These are phyloP conservation scores for Semicossyphus pulcher DNA, from an alignment of 2,113 vertebrate species.

Conservation along the genomic window DNA sequence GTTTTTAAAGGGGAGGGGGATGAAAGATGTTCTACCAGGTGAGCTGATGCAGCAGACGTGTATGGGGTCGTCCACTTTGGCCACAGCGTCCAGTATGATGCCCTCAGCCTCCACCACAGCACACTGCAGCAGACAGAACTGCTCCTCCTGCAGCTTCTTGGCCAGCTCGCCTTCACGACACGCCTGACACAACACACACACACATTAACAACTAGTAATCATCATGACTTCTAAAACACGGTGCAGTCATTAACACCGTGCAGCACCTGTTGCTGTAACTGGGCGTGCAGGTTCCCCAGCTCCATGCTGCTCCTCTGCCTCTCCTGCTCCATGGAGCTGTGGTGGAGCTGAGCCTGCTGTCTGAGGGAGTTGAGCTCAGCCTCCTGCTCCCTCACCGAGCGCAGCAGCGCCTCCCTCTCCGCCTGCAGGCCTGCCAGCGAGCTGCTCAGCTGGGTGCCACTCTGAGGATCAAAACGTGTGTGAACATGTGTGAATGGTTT, in stretches of 20 bases:
- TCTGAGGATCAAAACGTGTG: constrained; percentile 62
- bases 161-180: constrained; percentile 69
- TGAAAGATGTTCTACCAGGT: constrained; percentile 79
- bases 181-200: constrained; percentile 44
- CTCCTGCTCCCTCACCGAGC: constrained; percentile 63
- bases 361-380: constrained; percentile 79
- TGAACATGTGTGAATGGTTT: neutral
- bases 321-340: constrained; percentile 70
- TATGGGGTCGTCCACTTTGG: constrained; percentile 89
- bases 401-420: constrained; percentile 80
- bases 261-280: constrained; percentile 82
- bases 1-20: neutral
- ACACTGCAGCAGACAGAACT: constrained; percentile 84
- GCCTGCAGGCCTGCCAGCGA: constrained; percentile 79
- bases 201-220: neutral
- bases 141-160: constrained; percentile 81
- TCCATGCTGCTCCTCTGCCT: constrained; percentile 77
- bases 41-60: constrained; percentile 88
- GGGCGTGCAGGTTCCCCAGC: constrained; percentile 76
- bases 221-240: neutral
- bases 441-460: constrained; percentile 75
- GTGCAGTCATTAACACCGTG: too few species aligned
- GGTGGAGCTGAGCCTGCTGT: constrained; percentile 79
- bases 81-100: constrained; percentile 89
- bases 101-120: constrained; percentile 84